These are phyloP conservation scores for Salvator merianae DNA, from an alignment of 2,113 vertebrate species.

Conservation along the genomic window DNA sequence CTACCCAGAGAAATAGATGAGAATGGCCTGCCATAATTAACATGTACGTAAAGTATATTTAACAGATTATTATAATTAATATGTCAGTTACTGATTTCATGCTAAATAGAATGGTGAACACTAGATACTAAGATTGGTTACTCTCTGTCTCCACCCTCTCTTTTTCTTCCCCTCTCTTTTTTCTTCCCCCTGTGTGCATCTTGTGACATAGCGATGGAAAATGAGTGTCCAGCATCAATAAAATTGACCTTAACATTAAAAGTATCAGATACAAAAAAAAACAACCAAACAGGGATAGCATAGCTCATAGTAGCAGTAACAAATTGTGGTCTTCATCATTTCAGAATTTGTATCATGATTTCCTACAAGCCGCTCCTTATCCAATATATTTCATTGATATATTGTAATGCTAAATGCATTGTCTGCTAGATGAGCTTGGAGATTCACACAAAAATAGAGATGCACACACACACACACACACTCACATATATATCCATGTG, in stretches of 20 bases:
- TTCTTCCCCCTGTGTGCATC: slow-evolving; percentile 1
- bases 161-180: neutral
- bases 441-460: neutral
- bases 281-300: slow-evolving; percentile 55
- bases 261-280: slow-evolving; percentile 70
- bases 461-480: no score
- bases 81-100: slow-evolving; percentile 80
- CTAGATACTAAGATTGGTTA: slow-evolving; percentile 77
- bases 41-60: slow-evolving; percentile 84
- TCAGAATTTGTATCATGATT: slow-evolving; percentile 58
- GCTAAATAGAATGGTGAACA: slow-evolving; percentile 78
- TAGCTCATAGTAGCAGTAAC: slow-evolving; percentile 30
- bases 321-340: slow-evolving; percentile 66
- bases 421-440: slow-evolving; percentile 30
- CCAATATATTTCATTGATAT: neutral
- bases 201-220: slow-evolving; percentile 56
- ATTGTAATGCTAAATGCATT: slow-evolving; percentile 28
- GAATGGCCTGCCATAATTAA: slow-evolving; percentile 81
- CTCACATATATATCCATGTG: no score
- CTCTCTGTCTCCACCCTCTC: slow-evolving; percentile 43
- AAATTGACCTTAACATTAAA: slow-evolving; percentile 75
- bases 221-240: slow-evolving; percentile 74
- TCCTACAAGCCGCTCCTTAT: slow-evolving; percentile 51
- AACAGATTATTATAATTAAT: slow-evolving; percentile 86
- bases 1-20: slow-evolving; percentile 82